A percentile compares a stretch with the other conserved stretches of the same genome.
phyloP scores from a whole-genome alignment of 2,113 vertebrate genomes.

The Psilopsiagon aurifrons region DNA sequence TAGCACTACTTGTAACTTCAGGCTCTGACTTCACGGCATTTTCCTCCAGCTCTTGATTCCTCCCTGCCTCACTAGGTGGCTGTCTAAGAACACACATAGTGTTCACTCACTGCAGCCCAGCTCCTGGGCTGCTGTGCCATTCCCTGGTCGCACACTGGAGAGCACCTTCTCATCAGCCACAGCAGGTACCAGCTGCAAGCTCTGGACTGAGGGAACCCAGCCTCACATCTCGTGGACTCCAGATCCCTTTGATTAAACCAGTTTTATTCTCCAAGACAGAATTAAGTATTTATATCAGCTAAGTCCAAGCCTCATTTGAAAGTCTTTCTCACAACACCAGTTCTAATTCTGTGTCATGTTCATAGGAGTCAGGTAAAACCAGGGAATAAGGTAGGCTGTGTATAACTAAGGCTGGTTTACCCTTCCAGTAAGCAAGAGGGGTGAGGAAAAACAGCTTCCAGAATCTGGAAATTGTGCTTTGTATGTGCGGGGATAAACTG shows the following conservation, averaged over 20 bases:
- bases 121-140: rapidly evolving
- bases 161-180: background rate
- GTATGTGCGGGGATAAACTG: background rate
- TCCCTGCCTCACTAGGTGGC: slow-evolving; percentile 19
- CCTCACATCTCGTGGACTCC: rapidly evolving
- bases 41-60: background rate
- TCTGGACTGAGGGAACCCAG: background rate
- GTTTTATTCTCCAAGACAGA: background rate
- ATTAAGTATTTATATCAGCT: background rate
- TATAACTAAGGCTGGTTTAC: background rate
- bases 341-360: rapidly evolving
- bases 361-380: background rate
- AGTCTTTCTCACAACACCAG: background rate
- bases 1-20: background rate
- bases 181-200: background rate
- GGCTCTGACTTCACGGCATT: background rate
- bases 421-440: background rate
- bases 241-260: background rate
- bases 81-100: slow-evolving; percentile 16
- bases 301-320: background rate
- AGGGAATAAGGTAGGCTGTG: background rate
- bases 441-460: background rate
- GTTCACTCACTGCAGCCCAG: rapidly evolving
- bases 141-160: background rate
- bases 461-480: background rate